Evolutionary conservation across 2,113 vertebrate species (phyloP).

Genomic region (Alligator sinensis): DNA sequence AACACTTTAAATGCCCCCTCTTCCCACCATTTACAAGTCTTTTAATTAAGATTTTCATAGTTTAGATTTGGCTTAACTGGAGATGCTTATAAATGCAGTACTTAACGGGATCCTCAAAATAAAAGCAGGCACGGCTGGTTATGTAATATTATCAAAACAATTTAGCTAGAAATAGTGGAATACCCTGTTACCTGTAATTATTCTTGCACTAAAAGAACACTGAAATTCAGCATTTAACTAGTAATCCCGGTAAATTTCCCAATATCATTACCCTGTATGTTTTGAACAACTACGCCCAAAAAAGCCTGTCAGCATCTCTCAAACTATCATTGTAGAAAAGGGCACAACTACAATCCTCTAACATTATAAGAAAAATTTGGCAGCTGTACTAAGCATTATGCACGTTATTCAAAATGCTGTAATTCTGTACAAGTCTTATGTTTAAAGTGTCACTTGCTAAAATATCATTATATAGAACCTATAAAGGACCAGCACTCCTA

Average conservation of each 20-base stretch:
- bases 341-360: slow-evolving; percentile 62
- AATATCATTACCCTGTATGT: slow-evolving; percentile 73
- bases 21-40: slow-evolving; percentile 43
- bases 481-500: slow-evolving; percentile 73
- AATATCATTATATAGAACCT: slow-evolving; percentile 73
- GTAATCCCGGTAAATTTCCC: slow-evolving; percentile 38
- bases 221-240: slow-evolving; percentile 65
- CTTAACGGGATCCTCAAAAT: slow-evolving; percentile 68
- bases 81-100: slow-evolving; percentile 59
- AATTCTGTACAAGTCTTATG: slow-evolving; percentile 64
- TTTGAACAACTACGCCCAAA: slow-evolving; percentile 49
- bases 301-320: neutral
- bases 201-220: slow-evolving; percentile 49
- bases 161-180: slow-evolving; percentile 68
- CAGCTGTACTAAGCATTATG: slow-evolving; percentile 66
- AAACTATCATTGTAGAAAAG: slow-evolving; percentile 65
- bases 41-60: slow-evolving; percentile 39
- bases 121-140: slow-evolving; percentile 82
- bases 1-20: slow-evolving; percentile 29
- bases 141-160: slow-evolving; percentile 66
- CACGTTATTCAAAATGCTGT: slow-evolving; percentile 63
- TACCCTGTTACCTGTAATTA: slow-evolving; percentile 78
- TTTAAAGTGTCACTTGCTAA: slow-evolving; percentile 77
- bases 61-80: slow-evolving; percentile 59
- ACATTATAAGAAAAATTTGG: slow-evolving; percentile 67